These are phyloP conservation scores for Drosophila aldrichi DNA, from an alignment of 2,888 invertebrate genomes.

Conservation along the genomic window DNA sequence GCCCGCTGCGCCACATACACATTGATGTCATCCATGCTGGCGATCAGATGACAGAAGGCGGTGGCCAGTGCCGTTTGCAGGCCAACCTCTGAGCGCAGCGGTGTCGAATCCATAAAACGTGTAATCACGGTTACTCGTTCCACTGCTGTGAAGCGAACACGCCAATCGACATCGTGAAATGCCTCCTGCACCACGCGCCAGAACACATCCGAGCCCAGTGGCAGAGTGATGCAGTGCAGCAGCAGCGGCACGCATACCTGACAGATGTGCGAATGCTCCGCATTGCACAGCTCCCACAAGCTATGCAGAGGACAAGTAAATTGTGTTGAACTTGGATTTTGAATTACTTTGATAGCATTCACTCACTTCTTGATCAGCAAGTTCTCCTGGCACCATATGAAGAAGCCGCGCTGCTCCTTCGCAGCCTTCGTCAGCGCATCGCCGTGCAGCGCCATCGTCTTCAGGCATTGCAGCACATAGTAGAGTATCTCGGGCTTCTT, in stretches of 20 bases:
- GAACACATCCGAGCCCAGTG: constrained; percentile 97
- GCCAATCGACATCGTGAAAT: constrained; percentile 96
- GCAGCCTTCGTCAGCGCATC: constrained; percentile 95
- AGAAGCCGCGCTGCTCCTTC: constrained; percentile 95
- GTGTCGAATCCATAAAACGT: constrained; percentile 95
- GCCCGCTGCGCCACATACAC: constrained; percentile 97
- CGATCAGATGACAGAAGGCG: constrained; percentile 98
- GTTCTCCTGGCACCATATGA: constrained; percentile 98
- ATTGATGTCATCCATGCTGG: constrained; percentile 97
- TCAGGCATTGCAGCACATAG: constrained; percentile 95
- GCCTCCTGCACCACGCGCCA: constrained; percentile 98
- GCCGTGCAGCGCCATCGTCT: constrained; percentile 95
- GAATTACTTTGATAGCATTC: neutral
- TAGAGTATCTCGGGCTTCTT: constrained; percentile 97
- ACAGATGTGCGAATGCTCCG: constrained; percentile 97
- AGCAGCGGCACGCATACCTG: constrained; percentile 96
- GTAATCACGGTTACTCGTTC: constrained; percentile 97
- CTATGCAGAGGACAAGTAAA: constrained; percentile 85
- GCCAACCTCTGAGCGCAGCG: constrained; percentile 92
- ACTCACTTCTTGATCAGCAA: constrained; percentile 95
- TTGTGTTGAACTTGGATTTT: neutral
- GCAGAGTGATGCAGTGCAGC: constrained; percentile 97
- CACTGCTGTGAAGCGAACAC: constrained; percentile 96
- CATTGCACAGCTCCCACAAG: constrained; percentile 96
- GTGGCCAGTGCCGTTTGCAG: constrained; percentile 97